Base-by-base conservation (phyloP, 2,797 vertebrate species). In the Tarsius wallacei region DNA sequence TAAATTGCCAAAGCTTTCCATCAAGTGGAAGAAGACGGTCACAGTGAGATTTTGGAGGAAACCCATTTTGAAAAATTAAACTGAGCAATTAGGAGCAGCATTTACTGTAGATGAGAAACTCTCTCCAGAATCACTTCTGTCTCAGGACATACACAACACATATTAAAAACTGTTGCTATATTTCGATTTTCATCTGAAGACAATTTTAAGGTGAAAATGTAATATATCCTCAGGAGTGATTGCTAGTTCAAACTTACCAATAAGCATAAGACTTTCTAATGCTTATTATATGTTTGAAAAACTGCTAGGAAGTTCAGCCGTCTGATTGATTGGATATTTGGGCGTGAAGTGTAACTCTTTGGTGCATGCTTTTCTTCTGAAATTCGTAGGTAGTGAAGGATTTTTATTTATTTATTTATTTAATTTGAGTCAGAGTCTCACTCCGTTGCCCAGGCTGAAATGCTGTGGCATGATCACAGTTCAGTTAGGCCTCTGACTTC, bases 1-100 rank as follows among this genome's bases (percentile, higher is more conserved):
- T 70, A 90, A 82, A 77, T 33, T 93, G 82, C 88, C 86, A 95
- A 55, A 95, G 63, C n/a, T 95, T 97, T 93, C 86, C 47, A 95
- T 86, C 63, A 90, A 88, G 85, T 59, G 31, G 76, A 91, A 85
- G 87, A 94, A 93, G 83, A 91, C 64, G 57, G 57, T 68, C 93
- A 97, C 53, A 81, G 64, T 94, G 66, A 96, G n/a, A 68, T 57
- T 61, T 95, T 47, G 77, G 73, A 87, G 28, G 53, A 82, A 92
- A 63, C 12, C 61, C 47, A 61, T 31, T 55, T 64, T 83, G 74
- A 94, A 91, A 93, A 83, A 94, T 88, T 80, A 59, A 91, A 31
- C 61, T 9, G 10, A 96, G 47, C 57, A 80, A 96, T 93, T 91
- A 96, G 74, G 55, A 84, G 49, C 83, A 84, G 71, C 33, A 78